Conservation (phyloP, 2,888 invertebrate species). For the Nudaria mundana region DNA sequence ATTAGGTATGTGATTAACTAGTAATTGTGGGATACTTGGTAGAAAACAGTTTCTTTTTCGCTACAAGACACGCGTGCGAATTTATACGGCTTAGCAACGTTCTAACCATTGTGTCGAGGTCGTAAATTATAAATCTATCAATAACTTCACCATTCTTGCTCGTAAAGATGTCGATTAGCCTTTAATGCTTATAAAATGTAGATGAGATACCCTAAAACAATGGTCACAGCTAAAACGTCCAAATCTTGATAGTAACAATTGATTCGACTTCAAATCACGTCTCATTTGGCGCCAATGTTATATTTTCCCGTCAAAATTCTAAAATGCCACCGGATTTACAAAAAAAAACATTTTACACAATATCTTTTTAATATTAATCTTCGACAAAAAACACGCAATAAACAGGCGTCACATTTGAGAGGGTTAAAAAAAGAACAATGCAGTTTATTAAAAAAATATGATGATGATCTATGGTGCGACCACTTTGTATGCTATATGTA, state of each 20-base stretch:
- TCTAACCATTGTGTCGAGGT: constrained; percentile 14
- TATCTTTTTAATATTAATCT: constrained; percentile 50
- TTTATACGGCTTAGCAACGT: constrained; percentile 6
- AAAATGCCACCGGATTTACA: constrained; percentile 54
- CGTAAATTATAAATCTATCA: constrained; percentile 4
- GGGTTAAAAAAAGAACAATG: constrained; percentile 40
- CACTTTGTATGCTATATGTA: constrained; percentile 41
- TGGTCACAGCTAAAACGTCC: constrained; percentile 12
- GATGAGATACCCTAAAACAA: constrained; percentile 19
- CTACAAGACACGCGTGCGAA: background rate
- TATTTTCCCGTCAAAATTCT: constrained; percentile 37
- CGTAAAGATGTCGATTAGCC: constrained; percentile 11
- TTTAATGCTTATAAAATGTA: constrained; percentile 20
- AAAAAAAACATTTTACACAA: constrained; percentile 47
- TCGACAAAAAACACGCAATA: constrained; percentile 15
- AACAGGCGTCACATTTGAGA: constrained; percentile 26
- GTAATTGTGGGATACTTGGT: too few species aligned
- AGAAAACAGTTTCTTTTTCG: too few species aligned
- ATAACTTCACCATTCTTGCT: constrained; percentile 3
- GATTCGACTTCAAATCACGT: constrained; percentile 38
- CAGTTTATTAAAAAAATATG: constrained; percentile 29
- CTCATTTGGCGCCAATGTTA: constrained; percentile 44
- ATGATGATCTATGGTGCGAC: constrained; percentile 30
- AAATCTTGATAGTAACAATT: constrained; percentile 2
- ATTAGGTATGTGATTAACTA: too few species aligned